Evolutionary conservation across 2,888 invertebrate genomes (phyloP), one percentile per base, ranked within the genome.

Genomic region (Drosophila emarginata): DNA sequence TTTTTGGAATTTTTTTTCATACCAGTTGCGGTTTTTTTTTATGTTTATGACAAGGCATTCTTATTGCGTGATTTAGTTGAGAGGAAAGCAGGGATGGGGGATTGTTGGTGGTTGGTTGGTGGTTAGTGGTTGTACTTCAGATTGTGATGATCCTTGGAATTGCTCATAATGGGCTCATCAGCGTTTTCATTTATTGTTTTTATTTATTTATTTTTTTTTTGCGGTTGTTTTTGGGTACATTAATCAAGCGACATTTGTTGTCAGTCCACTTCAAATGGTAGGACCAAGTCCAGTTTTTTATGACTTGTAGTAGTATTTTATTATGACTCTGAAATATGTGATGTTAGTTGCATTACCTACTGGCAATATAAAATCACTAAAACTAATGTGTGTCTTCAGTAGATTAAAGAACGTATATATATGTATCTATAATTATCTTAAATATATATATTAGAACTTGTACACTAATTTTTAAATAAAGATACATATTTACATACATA

Each of bases 81-180:
- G 32, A 9, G 32, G 32, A 9, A 51, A 64, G 67, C 72, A 67
- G 32, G 67, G 45, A 53, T 9, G 12, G 2, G 18, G 15, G 11
- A 18, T 18, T 9, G 40, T 45, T 15, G 40, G 18, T 18, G 45
- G 45, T 21, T 14, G 45, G 11, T 11, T 14, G 45, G 45, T 18
- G 36, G 59, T 69, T 71, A 72, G 51, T 76, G 66, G 61, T 53
- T 65, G 52, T 54, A 45, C 45, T 45, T 18, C 45, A 45, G 45
- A 40, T 61, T 54, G 37, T 67, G 77, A 73, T 74, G 72, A 40
- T 60, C 53, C 74, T 56, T 64, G 60, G 56, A 57, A 65, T 78
- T 75, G 67, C 79, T 76, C 66, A 67, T 87, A 82, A 87, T 87
- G 76, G 88, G 76, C 82, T 85, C 88, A 83, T 83, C 88, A 85